Evolutionary conservation across 53 echinoderm and acorn worm genomes (phyloP).

Genomic region (Echinarachnius parma): DNA sequence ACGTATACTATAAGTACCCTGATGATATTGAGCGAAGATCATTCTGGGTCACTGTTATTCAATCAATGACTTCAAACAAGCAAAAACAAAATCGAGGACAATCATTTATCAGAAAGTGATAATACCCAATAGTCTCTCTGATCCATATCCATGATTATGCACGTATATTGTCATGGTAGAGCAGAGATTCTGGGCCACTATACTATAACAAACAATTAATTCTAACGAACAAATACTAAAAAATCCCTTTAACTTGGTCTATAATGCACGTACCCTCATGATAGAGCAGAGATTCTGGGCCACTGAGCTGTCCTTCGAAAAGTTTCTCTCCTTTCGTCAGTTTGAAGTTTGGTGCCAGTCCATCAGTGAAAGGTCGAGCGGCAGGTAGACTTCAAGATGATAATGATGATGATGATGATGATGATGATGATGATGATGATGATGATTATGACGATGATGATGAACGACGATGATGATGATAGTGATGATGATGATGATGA

Average conservation of each 20-base stretch:
- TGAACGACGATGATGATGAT: background rate
- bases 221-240: too few species aligned
- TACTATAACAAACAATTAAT: too few species aligned
- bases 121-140: too few species aligned
- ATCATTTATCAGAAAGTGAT: too few species aligned
- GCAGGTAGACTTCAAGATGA: conserved; percentile 41
- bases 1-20: conserved; percentile 29
- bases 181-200: conserved; percentile 60
- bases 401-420: background rate
- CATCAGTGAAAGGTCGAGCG: conserved; percentile 42
- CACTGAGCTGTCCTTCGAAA: conserved; percentile 43
- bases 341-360: conserved; percentile 39
- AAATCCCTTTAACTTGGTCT: background rate
- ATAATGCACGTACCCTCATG: conserved; percentile 39
- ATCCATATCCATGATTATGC: too few species aligned
- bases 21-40: too few species aligned
- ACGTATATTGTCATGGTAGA: too few species aligned
- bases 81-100: too few species aligned
- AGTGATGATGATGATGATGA: conserved; percentile 15
- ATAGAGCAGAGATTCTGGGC: conserved; percentile 59
- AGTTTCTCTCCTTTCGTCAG: conserved; percentile 36
- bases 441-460: conserved; percentile 3
- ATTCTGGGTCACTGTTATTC: too few species aligned
- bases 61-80: too few species aligned
- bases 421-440: too few species aligned